Base-by-base conservation (phyloP, 2,888 invertebrate genomes). In the Helicoverpa assulta region DNA sequence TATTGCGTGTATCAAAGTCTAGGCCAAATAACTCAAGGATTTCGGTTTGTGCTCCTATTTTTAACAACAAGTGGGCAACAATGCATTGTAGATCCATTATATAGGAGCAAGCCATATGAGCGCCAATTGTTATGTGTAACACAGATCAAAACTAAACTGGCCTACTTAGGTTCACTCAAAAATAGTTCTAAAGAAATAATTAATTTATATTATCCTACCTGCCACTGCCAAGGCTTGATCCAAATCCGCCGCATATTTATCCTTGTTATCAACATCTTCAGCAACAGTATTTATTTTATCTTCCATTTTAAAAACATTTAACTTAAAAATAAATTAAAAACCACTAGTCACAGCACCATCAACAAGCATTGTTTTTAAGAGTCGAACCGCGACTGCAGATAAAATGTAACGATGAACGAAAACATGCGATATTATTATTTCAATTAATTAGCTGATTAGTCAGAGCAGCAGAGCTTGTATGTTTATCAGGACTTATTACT, bases 191-290 rank as follows among this genome's bases (percentile, higher is more conserved):
- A 43, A 43, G 47, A 7, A 19, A 4, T 1, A 0, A 40, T 40
- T 2, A 6, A 10, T 18, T 16, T 29, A 10, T 33, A 18, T 3
- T 58, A 12, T 47, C 60, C 61, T 71, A 89, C 90, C 90, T 77
- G 86, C 86, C 1, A 89, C 88, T 21, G 88, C 77, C 26, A 94
- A 84, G 5, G 94, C 94, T 51, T 93, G 90, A 29, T 94, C 94
- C 86, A 94, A 86, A 84, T 93, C 91, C 5, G 89, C 88, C 2
- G 86, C 84, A 75, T 85, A 76, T 64, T 88, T 85, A 6, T 87
- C 86, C 72, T 76, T 70, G 19, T 64, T 76, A 7, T 86, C 77
- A 51, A 92, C 82, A 76, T 78, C 83, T 64, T 86, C 85, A 0
- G 92, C 73, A 33, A 93, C 74, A 2, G 90, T 92, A 19, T 78